These are phyloP conservation scores for Tromatobia lineatoria DNA, from an alignment of 2,888 invertebrate genomes.

Conservation along the genomic window DNA sequence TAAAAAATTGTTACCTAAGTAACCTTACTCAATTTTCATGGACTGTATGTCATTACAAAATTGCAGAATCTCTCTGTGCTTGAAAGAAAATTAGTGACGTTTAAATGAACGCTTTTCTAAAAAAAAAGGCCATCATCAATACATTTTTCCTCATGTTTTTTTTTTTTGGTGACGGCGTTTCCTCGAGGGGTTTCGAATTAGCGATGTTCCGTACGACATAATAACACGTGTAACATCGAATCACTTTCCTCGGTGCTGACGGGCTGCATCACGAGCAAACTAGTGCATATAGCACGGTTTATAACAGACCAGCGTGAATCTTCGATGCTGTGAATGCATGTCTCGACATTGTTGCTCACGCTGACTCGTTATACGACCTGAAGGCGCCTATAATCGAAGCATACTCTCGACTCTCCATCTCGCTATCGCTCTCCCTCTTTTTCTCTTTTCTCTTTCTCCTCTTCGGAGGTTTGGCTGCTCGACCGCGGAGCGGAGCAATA, in stretches of 20 bases:
- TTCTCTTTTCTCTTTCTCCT: conserved; percentile 23
- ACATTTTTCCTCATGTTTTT: too few species aligned
- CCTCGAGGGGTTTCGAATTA: background rate
- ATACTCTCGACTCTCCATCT: conserved; percentile 25
- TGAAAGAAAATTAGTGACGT: too few species aligned
- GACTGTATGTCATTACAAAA: too few species aligned
- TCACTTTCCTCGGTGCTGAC: background rate
- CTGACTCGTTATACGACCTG: conserved; percentile 62
- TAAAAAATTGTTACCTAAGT: too few species aligned
- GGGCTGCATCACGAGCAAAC: background rate
- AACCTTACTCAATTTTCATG: too few species aligned
- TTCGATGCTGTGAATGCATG: background rate
- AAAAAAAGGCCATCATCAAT: too few species aligned
- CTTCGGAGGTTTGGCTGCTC: conserved; percentile 15
- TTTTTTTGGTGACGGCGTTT: too few species aligned
- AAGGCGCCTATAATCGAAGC: conserved; percentile 70
- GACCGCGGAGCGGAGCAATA: conserved; percentile 54
- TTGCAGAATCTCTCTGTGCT: too few species aligned
- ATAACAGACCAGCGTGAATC: conserved; percentile 7
- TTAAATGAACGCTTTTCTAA: too few species aligned
- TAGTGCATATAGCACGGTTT: conserved; percentile 7
- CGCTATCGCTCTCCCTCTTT: conserved; percentile 26
- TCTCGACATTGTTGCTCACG: conserved; percentile 41
- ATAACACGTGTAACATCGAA: conserved; percentile 29
- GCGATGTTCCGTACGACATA: conserved; percentile 13